Evolutionary conservation across 2,888 invertebrate species (phyloP), one percentile per base, ranked within the genome.

Genomic region (Augiades crinisus): DNA sequence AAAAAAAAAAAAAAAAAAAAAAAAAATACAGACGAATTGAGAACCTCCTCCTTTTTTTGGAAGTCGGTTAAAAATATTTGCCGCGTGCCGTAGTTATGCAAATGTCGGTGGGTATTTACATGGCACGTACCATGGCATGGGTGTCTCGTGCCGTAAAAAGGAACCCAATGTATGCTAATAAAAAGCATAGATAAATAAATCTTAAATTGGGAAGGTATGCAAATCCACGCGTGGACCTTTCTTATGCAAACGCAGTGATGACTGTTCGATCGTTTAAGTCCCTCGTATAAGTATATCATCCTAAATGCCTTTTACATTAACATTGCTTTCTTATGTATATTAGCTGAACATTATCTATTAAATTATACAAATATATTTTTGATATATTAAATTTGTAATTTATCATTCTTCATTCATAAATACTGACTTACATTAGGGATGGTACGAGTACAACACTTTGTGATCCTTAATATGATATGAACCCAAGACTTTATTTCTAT

Each of bases 71-170:
- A 87, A 80, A 87, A 82, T 81, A 80, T 85, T 78, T 78, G 82
- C 77, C 87, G 82, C 86, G 89, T 83, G 88, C 79, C 72, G 78
- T 82, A 84, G 83, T 78, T 84, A 89, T 89, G 89, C 78, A 83
- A 89, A 88, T 86, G 66, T 56, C 1, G 27, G 51, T 62, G 8
- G 68, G 65, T 69, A 75, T 78, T 78, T 72, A 70, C 70, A 72
- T 75, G 77, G 70, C 81, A 72, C 76, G 75, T 80, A 69, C 67
- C 58, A 71, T 65, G 69, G 65, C 74, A 75, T 76, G 72, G 68
- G 62, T 65, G 67, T 55, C 81, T 75, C 80, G 81, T 81, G 84
- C 77, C 59, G 53, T 57, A 10, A 30, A 72, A 70, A 70, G 71
- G 75, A 70, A 71, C 77, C 73, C 75, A 78, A 75, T 75, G 70